phyloP scores from a whole-genome alignment of 2,797 vertebrate species.

The Lophius americanus region DNA sequence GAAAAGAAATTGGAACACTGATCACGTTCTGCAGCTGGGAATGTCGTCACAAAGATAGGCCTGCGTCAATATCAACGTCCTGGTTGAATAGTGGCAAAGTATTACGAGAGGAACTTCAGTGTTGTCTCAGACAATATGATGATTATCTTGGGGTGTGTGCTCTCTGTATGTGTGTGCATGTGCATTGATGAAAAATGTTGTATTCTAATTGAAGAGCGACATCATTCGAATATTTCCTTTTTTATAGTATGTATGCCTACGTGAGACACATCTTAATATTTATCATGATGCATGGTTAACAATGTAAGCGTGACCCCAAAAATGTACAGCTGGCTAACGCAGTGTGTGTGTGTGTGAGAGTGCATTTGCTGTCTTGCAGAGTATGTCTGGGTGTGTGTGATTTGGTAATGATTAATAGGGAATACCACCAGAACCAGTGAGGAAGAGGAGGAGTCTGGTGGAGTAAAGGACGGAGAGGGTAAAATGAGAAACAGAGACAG shows the following conservation, averaged over 20 bases:
- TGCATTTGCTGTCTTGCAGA: background rate
- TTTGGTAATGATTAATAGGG: conserved; percentile 62
- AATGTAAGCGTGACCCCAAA: conserved; percentile 13
- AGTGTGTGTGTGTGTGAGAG: conserved; percentile 5
- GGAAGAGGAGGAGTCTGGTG: conserved; percentile 29
- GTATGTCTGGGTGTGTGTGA: conserved; percentile 1
- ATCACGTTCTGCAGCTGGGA: conserved; percentile 50
- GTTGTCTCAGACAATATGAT: conserved; percentile 52
- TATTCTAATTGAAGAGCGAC: conserved; percentile 23
- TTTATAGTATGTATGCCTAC: background rate
- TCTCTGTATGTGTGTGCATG: conserved; percentile 13
- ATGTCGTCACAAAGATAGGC: conserved; percentile 58
- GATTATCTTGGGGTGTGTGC: conserved; percentile 53
- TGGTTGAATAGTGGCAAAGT: conserved; percentile 55
- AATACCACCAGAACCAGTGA: conserved; percentile 59
- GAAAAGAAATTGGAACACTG: conserved; percentile 36
- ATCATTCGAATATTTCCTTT: conserved; percentile 25
- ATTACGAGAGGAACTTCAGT: conserved; percentile 58
- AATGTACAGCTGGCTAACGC: conserved; percentile 23
- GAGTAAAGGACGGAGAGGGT: conserved; percentile 12
- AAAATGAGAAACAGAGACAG: conserved; percentile 28
- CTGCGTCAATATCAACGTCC: conserved; percentile 45
- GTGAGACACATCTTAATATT: background rate
- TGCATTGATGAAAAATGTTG: conserved; percentile 32
- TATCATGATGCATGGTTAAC: conserved; percentile 21